Conservation (phyloP, 2,113 vertebrate species). For the Aspiorhynchus laticeps region DNA sequence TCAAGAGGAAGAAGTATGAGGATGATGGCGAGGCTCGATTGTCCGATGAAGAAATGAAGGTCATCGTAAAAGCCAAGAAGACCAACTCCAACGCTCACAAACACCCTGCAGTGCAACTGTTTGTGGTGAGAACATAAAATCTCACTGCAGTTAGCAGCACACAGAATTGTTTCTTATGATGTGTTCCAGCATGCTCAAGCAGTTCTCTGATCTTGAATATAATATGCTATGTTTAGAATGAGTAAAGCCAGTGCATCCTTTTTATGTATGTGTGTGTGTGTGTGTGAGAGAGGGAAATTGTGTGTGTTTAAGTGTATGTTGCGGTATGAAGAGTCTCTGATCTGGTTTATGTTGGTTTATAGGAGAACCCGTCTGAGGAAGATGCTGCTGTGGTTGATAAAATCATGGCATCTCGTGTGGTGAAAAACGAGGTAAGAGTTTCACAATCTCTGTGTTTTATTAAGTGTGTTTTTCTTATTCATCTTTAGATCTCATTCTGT, state of each 20-base stretch:
- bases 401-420: slow-evolving; percentile 90
- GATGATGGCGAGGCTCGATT: slow-evolving; percentile 91
- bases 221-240: neutral
- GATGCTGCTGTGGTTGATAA: slow-evolving; percentile 98
- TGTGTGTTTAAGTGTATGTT: neutral
- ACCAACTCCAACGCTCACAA: slow-evolving; percentile 76
- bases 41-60: slow-evolving; percentile 91
- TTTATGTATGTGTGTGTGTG: neutral
- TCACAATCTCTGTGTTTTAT: neutral
- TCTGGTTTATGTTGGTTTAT: neutral
- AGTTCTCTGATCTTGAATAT: neutral
- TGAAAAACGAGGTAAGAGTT: slow-evolving; percentile 89
- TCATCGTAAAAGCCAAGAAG: slow-evolving; percentile 89
- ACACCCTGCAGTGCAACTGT: slow-evolving; percentile 88
- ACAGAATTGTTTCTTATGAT: neutral
- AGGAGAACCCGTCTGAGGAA: slow-evolving; percentile 99
- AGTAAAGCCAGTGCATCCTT: neutral
- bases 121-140: slow-evolving; percentile 83
- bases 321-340: neutral
- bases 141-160: neutral
- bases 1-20: slow-evolving; percentile 95
- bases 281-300: neutral
- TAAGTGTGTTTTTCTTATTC: neutral
- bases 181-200: neutral
- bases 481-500: neutral